Evolutionary conservation across 1,140 invertebrate genomes (phyloP), one percentile per base, ranked within the genome.

Genomic region (Drosophila mauritiana): DNA sequence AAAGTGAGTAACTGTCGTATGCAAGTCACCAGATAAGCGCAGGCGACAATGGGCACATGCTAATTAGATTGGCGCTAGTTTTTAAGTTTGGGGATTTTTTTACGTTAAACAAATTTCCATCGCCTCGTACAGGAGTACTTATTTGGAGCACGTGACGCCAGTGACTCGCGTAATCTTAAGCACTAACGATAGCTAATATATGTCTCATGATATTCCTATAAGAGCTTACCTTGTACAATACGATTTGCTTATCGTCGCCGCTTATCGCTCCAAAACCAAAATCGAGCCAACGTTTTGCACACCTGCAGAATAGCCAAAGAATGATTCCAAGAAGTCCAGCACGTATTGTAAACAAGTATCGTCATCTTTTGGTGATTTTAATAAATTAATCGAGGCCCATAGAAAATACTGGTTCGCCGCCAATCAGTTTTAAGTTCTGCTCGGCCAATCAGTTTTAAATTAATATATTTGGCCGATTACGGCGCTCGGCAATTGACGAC

Each of bases 391-490:
- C 75, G 58, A 54, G 31, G 25, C 27, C 49, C 17, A 7, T 4
- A 20, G 17, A 49, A 62, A 20, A 17, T 34, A 54, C 40, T 54
- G 12, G 46, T 43, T 53, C 17, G 17, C 17, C 43, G 62, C 61
- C 81, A 80, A 84, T 84, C 80, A 72, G 61, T 81, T 85, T 81
- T 78, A 74, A 85, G 81, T 78, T 81, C 27, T 31, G 31, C 7
- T 10, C 31, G 7, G 58, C 64, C 81, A 85, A 84, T 85, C 80
- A 72, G 61, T 82, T 85, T 82, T 78, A 78, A 86, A 86, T 88
- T 76, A 88, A 86, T 85, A 85, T 76, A 69, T 67, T 76, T 70
- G 56, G 13, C 27, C 42, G 70, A 78, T 69, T 70, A 70, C 34
- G 20, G 43, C 17, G 37, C 31, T 2, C 34, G 40, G 22, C 80